Conservation (phyloP, 2,797 vertebrate genomes). For the Acrocephalus scirpaceus region DNA sequence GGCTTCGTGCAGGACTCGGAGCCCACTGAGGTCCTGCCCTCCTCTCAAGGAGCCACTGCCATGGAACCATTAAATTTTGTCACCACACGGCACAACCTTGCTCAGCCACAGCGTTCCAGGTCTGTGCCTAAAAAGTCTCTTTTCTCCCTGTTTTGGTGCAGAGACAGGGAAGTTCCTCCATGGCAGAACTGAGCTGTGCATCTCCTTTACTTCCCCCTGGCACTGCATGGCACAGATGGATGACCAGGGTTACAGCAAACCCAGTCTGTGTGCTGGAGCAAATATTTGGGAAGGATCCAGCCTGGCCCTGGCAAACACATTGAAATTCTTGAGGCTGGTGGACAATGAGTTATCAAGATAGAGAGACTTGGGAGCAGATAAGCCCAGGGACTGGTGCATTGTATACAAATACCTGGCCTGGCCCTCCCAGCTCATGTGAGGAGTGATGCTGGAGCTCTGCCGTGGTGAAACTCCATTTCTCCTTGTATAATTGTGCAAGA, state of each 20-base stretch:
- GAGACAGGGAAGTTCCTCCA: not conserved
- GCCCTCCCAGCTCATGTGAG: accelerated
- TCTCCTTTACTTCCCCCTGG: not conserved
- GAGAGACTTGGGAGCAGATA: slow-evolving; percentile 7
- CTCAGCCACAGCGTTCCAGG: not conserved
- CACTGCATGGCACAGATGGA: accelerated
- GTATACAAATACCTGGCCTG: not conserved
- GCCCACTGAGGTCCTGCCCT: not conserved
- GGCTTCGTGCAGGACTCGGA: accelerated
- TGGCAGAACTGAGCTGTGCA: not conserved
- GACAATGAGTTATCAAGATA: slow-evolving; percentile 17
- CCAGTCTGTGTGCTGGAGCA: not conserved
- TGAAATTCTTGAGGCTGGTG: not conserved
- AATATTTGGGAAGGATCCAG: slow-evolving; percentile 7
- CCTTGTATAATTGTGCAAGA: not conserved
- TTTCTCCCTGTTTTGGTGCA: not conserved
- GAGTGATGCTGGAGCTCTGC: not conserved
- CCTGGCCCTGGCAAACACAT: not conserved
- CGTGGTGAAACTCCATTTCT: not conserved
- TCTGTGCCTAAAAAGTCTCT: not conserved
- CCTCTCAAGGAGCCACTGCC: not conserved
- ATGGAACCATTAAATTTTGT: not conserved
- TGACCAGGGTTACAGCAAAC: not conserved
- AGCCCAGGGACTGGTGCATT: not conserved
- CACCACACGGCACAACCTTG: not conserved